Evolutionary conservation across 2,888 invertebrate genomes (phyloP).

Genomic region (Drosophila neonasuta): DNA sequence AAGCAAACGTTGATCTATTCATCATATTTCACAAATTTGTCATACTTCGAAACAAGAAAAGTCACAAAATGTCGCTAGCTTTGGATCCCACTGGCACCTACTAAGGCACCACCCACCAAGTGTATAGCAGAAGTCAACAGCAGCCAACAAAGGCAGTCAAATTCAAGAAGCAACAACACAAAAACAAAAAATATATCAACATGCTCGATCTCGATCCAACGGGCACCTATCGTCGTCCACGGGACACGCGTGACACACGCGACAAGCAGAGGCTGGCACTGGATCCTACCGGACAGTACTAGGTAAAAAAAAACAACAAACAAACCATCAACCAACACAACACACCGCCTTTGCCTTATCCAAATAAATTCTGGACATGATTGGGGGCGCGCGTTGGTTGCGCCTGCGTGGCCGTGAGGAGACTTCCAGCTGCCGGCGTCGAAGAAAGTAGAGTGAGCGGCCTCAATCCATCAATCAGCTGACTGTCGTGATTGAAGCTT

Average conservation of each 20-base stretch:
- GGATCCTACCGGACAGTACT: constrained; percentile 82
- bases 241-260: constrained; percentile 69
- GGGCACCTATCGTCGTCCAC: constrained; percentile 81
- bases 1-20: neutral
- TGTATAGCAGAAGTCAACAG: no score
- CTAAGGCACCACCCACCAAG: constrained; percentile 39
- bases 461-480: neutral
- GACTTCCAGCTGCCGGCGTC: constrained; percentile 82
- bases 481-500: constrained; percentile 24
- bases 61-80: constrained; percentile 76
- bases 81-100: constrained; percentile 82
- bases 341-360: constrained; percentile 75
- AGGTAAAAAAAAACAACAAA: constrained; percentile 66
- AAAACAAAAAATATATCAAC: constrained; percentile 31
- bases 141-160: neutral
- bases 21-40: neutral
- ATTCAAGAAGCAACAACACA: neutral
- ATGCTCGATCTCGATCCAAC: constrained; percentile 76
- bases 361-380: constrained; percentile 62
- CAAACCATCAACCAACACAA: neutral
- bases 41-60: constrained; percentile 25
- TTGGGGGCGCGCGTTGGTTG: constrained; percentile 78
- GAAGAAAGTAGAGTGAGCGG: constrained; percentile 76
- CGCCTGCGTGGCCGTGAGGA: constrained; percentile 82
- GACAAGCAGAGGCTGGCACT: constrained; percentile 64